Evolutionary conservation across 2,888 invertebrate genomes (phyloP), one percentile per base, ranked within the genome.

Genomic region (Andrena camellia): DNA sequence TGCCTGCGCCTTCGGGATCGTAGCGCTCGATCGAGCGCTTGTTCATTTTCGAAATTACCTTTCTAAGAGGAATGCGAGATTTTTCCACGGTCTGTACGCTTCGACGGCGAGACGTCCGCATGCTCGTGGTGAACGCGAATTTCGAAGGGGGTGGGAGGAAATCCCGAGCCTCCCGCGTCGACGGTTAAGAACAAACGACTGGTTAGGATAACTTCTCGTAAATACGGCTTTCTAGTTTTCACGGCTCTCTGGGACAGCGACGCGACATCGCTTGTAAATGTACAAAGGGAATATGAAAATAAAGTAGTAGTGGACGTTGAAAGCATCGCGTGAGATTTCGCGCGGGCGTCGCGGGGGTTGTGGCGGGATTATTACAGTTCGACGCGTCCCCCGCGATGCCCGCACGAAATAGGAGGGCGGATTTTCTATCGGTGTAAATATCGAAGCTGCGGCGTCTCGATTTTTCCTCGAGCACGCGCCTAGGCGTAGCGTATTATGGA

Each of bases 201-300:
- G 60, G 23, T n/a, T 26, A 35, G 57, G 60, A 60, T 42, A 17
- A 42, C 26, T 52, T 5, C 2, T 60, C 31, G 57, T 42, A 63
- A 35, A 42, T 31, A 60, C 70, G 89, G 89, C 86, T 88, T 86
- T 84, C 86, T 84, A 86, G 88, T 89, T 89, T 89, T 89, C 86
- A 80, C 81, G 77, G 48, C 59, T 72, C 67, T 48, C 69, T 33
- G 62, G 20, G 42, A 66, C 35, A 17, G 50, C 67, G 64, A 42
- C 57, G 23, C 54, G 50, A 71, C 57, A 50, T 20, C 26, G 71
- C 48, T 78, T 74, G 74, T 74, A 78, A 78, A 68, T 67, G 74
- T 78, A 78, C 66, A 72, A 67, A 77, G 33, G 64, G 62, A 42
- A 66, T 33, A 50, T n/a, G 52, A 62, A 17, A 74, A 78, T 48